Base-by-base conservation (phyloP, 2,888 invertebrate species). In the Drosophila cyrtoloma region DNA sequence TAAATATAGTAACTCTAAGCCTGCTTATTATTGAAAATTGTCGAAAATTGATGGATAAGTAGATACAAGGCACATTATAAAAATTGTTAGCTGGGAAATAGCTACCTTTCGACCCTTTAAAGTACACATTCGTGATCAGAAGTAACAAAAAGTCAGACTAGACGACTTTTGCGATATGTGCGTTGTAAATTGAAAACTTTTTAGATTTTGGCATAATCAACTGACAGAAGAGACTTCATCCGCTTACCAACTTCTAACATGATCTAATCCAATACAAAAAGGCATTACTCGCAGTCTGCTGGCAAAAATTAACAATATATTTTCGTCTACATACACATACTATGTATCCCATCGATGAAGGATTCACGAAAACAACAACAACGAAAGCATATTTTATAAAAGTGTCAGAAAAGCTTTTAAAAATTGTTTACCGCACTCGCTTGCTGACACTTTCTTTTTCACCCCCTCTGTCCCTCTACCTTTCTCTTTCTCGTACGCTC, bases 361-460 rank as follows among this genome's bases (percentile, higher is more conserved):
- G 57, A 58, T 53, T 42, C 59, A 51, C 14, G 56, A 50, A n/a
- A 63, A 42, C 28, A 37, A 16, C 6, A 33, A 5, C 42, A 37
- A 16, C 3, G 30, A 19, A 12, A 22, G 44, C 44, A 62, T 39
- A 75, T 62, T 72, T 62, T 62, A 57, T 51, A 51, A 76, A 81
- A 81, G 81, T 86, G 82, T 84, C 74, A 67, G 72, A 70, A 75
- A 82, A 84, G 86, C 87, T 82, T 86, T 86, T 86, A 77, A 76
- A 76, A 80, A 70, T 74, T 70, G 62, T 75, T 62, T 30, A 33
- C 61, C 47, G 22, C 65, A 37, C 39, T 52, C 44, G 56, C 51
- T 61, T 37, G 42, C 9, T 47, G 47, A 16, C 47, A 47, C 28
- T 12, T 32, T 35, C 53, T 52, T 12, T 58, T n/a, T 0, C 42